These are phyloP conservation scores for Dryadula phaetusa DNA, from an alignment of 2,888 invertebrate species.

Conservation along the genomic window DNA sequence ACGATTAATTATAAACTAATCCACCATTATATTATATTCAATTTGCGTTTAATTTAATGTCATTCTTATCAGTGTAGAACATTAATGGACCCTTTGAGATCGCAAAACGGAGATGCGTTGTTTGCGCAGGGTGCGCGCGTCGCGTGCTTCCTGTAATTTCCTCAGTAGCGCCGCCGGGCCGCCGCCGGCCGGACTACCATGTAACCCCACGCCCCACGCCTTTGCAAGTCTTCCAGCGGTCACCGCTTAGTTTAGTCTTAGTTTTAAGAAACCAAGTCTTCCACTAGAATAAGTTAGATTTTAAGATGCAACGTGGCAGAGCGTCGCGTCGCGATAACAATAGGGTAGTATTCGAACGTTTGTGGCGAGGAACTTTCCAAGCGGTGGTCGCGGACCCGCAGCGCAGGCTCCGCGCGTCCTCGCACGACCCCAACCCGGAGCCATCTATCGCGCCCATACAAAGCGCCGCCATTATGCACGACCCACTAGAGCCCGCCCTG, in stretches of 20 bases:
- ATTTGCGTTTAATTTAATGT: conserved; percentile 3
- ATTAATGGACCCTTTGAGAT: conserved; percentile 36
- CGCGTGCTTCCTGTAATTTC: conserved; percentile 58
- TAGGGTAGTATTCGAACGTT: conserved; percentile 87
- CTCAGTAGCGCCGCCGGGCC: conserved; percentile 80
- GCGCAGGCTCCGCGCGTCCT: conserved; percentile 71
- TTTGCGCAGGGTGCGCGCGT: conserved; percentile 80
- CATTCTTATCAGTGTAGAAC: background rate
- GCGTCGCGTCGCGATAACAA: conserved; percentile 83
- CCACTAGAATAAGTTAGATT: conserved; percentile 74
- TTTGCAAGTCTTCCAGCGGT: conserved; percentile 74
- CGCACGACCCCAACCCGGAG: conserved; percentile 65
- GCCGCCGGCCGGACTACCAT: conserved; percentile 75
- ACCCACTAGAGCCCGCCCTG: conserved; percentile 75
- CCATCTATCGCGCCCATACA: conserved; percentile 51
- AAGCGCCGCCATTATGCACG: conserved; percentile 64
- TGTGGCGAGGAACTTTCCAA: conserved; percentile 88
- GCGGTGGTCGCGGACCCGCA: conserved; percentile 73
- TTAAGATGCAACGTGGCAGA: conserved; percentile 78
- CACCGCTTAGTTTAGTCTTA: conserved; percentile 64
- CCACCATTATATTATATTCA: conserved; percentile 3
- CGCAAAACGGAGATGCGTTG: conserved; percentile 61
- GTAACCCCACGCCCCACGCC: conserved; percentile 66
- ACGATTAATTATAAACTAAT: conserved; percentile 10
- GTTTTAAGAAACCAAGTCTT: conserved; percentile 81